Conservation (phyloP, 2,797 vertebrate species). For the Myioborus miniatus region DNA sequence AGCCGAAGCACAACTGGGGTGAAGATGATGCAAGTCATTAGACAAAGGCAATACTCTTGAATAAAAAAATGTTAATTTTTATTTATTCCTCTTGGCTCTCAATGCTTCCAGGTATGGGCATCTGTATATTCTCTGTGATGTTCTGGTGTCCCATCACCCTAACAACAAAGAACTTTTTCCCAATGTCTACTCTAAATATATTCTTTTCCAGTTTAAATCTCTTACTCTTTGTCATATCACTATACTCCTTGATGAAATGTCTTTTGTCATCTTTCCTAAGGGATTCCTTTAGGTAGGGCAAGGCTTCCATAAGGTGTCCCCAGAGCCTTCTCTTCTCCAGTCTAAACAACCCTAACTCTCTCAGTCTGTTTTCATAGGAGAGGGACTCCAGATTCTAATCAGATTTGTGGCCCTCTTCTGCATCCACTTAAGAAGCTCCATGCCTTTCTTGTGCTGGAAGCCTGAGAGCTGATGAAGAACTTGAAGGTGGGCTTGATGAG, state of each 20-base stretch:
- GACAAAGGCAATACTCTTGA: background rate
- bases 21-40: background rate
- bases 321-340: background rate
- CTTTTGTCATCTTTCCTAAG: background rate
- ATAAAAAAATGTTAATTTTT: background rate
- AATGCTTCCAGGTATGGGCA: rapidly evolving
- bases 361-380: background rate
- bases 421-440: rapidly evolving
- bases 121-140: background rate
- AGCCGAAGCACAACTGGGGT: background rate
- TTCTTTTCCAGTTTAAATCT: background rate
- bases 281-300: background rate
- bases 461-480: background rate
- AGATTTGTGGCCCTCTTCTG: background rate
- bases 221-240: background rate
- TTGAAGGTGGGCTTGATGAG: rapidly evolving
- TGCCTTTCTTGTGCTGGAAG: background rate
- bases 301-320: background rate
- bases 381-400: background rate
- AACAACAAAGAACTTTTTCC: background rate
- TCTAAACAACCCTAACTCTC: background rate
- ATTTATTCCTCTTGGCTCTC: background rate
- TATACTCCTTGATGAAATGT: no score
- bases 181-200: background rate
- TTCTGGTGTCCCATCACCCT: background rate